These are phyloP conservation scores for Luffia ferchaultella DNA, from an alignment of 2,888 invertebrate species.

Conservation along the genomic window DNA sequence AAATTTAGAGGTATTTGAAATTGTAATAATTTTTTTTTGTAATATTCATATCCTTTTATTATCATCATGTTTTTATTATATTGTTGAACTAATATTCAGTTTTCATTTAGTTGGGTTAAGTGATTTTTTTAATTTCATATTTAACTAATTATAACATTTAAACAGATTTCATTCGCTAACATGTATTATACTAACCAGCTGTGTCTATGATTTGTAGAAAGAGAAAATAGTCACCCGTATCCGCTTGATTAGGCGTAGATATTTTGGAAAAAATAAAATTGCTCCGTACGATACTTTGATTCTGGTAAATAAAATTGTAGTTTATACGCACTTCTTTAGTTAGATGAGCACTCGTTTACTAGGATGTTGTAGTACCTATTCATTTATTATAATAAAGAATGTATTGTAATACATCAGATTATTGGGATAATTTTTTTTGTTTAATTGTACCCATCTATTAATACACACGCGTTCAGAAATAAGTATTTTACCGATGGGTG, in stretches of 20 bases:
- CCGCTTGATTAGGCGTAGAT: conserved; percentile 60
- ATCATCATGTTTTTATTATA: neutral
- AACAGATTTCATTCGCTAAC: conserved; percentile 1
- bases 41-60: conserved; percentile 10
- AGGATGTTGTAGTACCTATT: too few species aligned
- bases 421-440: too few species aligned
- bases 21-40: conserved; percentile 2
- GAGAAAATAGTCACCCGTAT: conserved; percentile 52
- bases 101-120: neutral
- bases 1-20: conserved; percentile 75
- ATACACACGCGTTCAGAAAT: too few species aligned
- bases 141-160: too few species aligned
- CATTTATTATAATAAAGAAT: too few species aligned
- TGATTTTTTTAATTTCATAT: conserved; percentile 11
- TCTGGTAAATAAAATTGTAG: conserved; percentile 43
- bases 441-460: too few species aligned
- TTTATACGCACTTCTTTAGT: conserved; percentile 7
- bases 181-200: conserved; percentile 3
- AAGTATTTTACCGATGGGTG: too few species aligned
- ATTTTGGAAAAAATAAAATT: conserved; percentile 60
- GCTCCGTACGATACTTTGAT: conserved; percentile 40
- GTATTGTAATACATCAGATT: too few species aligned
- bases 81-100: neutral
- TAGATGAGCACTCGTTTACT: too few species aligned
- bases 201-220: conserved; percentile 44